These are phyloP conservation scores for Gnatocerus cornutus DNA, from an alignment of 2,888 invertebrate genomes.

Conservation along the genomic window DNA sequence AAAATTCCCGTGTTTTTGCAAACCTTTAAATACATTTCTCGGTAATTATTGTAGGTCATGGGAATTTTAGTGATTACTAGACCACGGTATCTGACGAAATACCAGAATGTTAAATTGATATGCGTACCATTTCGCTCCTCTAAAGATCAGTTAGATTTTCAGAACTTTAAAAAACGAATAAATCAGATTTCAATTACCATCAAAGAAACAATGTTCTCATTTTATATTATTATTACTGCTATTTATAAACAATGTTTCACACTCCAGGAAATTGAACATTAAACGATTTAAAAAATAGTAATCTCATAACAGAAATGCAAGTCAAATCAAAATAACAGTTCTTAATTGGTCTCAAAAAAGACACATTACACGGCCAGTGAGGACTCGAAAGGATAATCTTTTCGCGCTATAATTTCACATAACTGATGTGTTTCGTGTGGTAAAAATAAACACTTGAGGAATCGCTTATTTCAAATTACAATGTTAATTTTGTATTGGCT, in stretches of 20 bases:
- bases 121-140: conserved; percentile 1
- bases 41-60: conserved; percentile 5
- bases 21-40: conserved; percentile 30
- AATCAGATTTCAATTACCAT: conserved; percentile 10
- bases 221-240: background rate
- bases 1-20: conserved; percentile 63
- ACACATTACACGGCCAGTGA: conserved; percentile 43
- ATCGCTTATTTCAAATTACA: background rate
- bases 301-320: conserved; percentile 29
- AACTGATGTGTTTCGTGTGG: background rate
- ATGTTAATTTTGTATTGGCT: conserved; percentile 35
- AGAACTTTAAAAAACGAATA: background rate
- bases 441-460: background rate
- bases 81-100: background rate
- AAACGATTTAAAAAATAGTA: background rate
- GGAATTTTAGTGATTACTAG: background rate
- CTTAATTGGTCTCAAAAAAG: conserved; percentile 42
- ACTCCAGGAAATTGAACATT: background rate
- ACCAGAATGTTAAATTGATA: background rate
- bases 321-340: conserved; percentile 40
- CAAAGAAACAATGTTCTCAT: conserved; percentile 8
- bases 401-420: conserved; percentile 4
- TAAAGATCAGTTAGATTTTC: background rate
- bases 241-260: conserved; percentile 3
- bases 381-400: conserved; percentile 7